A percentile compares a stretch with the other conserved stretches of the same genome.
These are phyloP conservation scores for Forbesichthys agassizii DNA, from an alignment of 2,113 vertebrate genomes.

Conservation along the genomic window DNA sequence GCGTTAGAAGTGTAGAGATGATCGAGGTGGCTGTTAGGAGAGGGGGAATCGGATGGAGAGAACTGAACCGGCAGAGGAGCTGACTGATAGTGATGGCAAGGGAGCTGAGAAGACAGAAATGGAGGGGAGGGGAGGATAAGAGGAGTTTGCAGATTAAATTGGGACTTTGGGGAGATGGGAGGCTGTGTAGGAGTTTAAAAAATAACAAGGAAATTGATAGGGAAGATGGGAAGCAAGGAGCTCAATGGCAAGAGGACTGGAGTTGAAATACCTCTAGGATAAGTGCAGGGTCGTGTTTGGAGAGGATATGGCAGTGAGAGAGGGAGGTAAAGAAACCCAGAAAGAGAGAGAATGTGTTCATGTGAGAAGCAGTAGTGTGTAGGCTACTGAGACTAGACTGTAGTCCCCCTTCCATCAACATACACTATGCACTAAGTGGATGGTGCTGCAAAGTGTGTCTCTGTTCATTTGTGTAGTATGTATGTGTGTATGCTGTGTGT, in stretches of 20 bases:
- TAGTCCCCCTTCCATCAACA: slow-evolving; percentile 20
- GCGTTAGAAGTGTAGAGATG: background rate
- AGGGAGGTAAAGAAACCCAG: background rate
- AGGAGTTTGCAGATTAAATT: background rate
- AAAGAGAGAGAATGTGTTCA: background rate
- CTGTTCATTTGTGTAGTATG: no score
- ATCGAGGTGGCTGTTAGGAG: background rate
- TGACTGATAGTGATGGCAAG: background rate
- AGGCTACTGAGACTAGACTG: slow-evolving; percentile 19
- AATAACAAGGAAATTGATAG: background rate
- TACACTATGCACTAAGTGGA: background rate
- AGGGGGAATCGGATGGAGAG: background rate
- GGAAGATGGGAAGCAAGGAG: background rate
- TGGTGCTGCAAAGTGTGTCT: background rate
- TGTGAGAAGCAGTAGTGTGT: slow-evolving; percentile 46
- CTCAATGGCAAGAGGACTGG: background rate
- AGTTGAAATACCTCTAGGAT: background rate
- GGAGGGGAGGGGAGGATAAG: background rate
- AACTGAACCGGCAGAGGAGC: background rate
- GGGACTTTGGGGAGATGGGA: background rate
- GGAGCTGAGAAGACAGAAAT: background rate
- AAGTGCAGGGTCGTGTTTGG: slow-evolving; percentile 17
- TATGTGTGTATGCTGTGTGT: background rate
- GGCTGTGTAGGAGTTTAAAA: background rate
- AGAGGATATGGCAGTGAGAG: background rate